Conservation (phyloP, 2,888 invertebrate genomes). For the Eupeodes luniger region DNA sequence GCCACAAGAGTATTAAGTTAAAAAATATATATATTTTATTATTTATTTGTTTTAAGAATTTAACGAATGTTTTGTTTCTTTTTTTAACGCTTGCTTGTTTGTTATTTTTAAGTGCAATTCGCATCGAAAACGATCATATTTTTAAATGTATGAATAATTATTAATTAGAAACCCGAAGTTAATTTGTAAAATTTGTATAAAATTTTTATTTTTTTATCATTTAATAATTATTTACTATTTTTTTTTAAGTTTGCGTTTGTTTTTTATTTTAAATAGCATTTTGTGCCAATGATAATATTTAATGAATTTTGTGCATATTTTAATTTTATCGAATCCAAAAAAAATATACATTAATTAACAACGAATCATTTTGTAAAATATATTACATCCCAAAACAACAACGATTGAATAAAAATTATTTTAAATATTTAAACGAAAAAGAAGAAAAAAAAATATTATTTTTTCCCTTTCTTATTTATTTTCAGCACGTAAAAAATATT, state of each 20-base stretch:
- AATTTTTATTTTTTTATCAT: slow-evolving; percentile 16
- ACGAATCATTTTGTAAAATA: slow-evolving; percentile 49
- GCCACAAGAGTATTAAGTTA: slow-evolving; percentile 70
- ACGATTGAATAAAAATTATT: slow-evolving; percentile 16
- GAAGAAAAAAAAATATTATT: slow-evolving; percentile 44
- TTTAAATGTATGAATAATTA: slow-evolving; percentile 20
- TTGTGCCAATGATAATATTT: slow-evolving; percentile 83
- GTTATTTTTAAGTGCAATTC: slow-evolving; percentile 67
- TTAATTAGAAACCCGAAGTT: slow-evolving; percentile 34
- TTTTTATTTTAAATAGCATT: slow-evolving; percentile 81
- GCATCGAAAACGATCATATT: slow-evolving; percentile 58
- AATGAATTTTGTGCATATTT: slow-evolving; percentile 28
- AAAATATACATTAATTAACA: slow-evolving; percentile 48
- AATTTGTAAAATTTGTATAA: slow-evolving; percentile 32
- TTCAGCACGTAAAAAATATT: slow-evolving; percentile 79
- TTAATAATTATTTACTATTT: slow-evolving; percentile 29
- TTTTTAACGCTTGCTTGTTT: slow-evolving; percentile 64
- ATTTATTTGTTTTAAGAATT: slow-evolving; percentile 41
- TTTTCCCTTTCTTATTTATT: slow-evolving; percentile 79
- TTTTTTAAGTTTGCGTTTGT: slow-evolving; percentile 58
- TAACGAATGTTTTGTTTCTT: slow-evolving; percentile 46
- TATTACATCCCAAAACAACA: slow-evolving; percentile 78
- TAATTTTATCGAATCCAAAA: slow-evolving; percentile 57
- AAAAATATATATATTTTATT: slow-evolving; percentile 45
- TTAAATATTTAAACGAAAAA: slow-evolving; percentile 34